Evolutionary conservation across 2,888 invertebrate species (phyloP).

Genomic region (Orchesellides sinensis): DNA sequence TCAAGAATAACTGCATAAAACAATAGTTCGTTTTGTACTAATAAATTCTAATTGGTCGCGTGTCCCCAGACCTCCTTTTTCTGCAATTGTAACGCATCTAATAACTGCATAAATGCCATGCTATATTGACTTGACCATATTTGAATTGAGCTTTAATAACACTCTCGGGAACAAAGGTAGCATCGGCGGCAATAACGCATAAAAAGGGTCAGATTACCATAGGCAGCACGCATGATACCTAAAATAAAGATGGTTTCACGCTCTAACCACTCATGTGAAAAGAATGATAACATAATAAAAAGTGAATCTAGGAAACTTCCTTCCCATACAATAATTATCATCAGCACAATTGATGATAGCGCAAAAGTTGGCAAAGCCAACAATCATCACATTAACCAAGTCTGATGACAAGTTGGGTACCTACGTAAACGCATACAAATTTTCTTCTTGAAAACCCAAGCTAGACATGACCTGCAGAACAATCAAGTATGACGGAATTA

Average conservation of each 20-base stretch:
- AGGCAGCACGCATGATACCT: constrained; percentile 6
- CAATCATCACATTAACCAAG: constrained; percentile 19
- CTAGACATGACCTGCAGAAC: constrained; percentile 59
- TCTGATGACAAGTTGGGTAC: background rate
- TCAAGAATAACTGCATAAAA: background rate
- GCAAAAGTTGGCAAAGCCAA: constrained; percentile 18
- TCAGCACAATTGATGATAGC: constrained; percentile 10
- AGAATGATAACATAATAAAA: constrained; percentile 16
- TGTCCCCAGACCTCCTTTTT: constrained; percentile 18
- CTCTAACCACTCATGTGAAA: constrained; percentile 32
- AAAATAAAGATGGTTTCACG: constrained; percentile 19
- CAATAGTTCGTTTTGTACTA: constrained; percentile 19
- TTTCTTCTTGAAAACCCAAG: too few relatives aligned
- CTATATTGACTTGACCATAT: background rate
- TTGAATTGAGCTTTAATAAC: background rate
- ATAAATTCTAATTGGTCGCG: constrained; percentile 48
- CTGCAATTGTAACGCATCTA: background rate
- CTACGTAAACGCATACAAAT: background rate
- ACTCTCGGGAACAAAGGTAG: background rate
- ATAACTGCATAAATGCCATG: background rate
- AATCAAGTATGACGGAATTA: background rate
- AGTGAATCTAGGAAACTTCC: constrained; percentile 59
- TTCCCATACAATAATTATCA: constrained; percentile 56
- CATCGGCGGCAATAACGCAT: background rate
- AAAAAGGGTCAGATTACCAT: constrained; percentile 55